Evolutionary conservation across 2,797 vertebrate genomes (phyloP), one percentile per base, ranked within the genome.

Genomic region (Macropodus opercularis): DNA sequence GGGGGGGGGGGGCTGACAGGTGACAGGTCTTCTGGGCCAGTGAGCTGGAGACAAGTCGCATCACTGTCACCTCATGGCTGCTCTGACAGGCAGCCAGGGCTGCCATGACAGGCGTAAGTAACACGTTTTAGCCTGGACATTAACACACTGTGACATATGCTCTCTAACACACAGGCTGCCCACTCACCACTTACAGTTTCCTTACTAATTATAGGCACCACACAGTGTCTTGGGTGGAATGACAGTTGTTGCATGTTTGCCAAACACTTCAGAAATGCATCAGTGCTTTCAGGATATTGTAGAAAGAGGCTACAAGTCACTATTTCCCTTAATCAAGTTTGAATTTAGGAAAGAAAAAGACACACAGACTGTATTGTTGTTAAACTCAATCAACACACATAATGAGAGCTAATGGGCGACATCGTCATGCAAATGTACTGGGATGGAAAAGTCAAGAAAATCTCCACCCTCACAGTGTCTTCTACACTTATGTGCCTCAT

Each of bases 41-140:
- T 72, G 80, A 88, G 71, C 81, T 59, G 84, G 86, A 83, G 82
- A 80, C 87, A 83, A 63, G 75, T 72, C 65, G 22, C 88, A 87
- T 92, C 89, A 90, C 86, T 89, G 88, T 91, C 90, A 87, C 76
- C 83, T 82, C 76, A 75, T 29, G 57, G 71, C 71, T 66, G 65
- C 53, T 73, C 68, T 91, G 81, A 87, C 79, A 88, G 77, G 52
- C 80, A 74, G 79, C 64, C 75, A 63, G 63, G 63, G 60, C 69
- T 18, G 82, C 84, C 74, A 90, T 85, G 90, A 90, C 90, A 91
- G 85, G 87, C 84, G 76, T 87, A 85, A 91, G 86, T 89, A 91
- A 92, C 87, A 80, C 73, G 65, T 85, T 89, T 90, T 82, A 79
- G 80, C 60, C 63, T 63, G 73, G 59, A 89, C 21, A 34, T 78